phyloP scores from a whole-genome alignment of 2,797 vertebrate genomes.

The Bradypodion pumilum region DNA sequence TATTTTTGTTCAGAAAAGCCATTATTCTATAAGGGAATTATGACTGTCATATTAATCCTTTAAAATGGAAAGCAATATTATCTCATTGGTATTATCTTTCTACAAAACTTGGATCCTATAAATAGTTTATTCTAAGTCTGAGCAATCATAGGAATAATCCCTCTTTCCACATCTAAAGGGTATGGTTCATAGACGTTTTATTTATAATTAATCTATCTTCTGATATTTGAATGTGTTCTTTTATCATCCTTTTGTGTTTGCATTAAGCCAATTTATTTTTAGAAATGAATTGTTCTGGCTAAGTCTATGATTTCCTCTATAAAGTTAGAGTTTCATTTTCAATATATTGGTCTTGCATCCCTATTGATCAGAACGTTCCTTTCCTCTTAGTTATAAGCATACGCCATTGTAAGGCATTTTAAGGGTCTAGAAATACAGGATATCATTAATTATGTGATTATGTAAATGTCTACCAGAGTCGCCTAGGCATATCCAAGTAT shows the following conservation, averaged over 20 bases:
- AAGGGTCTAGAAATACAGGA: no score
- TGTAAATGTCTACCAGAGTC: no score
- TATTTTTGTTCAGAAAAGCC: slow-evolving; percentile 56
- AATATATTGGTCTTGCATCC: no score
- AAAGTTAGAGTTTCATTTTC: neutral
- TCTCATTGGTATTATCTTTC: slow-evolving; percentile 52
- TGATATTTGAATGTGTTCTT: neutral
- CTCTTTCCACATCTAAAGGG: neutral
- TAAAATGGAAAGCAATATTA: slow-evolving; percentile 50
- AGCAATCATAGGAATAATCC: neutral
- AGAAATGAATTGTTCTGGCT: neutral
- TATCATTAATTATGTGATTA: no score
- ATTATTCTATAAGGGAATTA: slow-evolving; percentile 44
- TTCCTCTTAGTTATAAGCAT: no score
- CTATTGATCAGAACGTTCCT: no score
- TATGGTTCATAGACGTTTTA: neutral
- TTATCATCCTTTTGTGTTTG: neutral
- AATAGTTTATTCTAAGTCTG: slow-evolving; percentile 46
- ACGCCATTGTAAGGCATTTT: no score
- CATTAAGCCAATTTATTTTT: neutral
- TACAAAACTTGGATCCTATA: slow-evolving; percentile 39
- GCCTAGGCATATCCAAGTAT: no score
- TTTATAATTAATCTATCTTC: slow-evolving; percentile 1
- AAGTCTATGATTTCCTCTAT: neutral
- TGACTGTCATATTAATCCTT: slow-evolving; percentile 36